Evolutionary conservation across 2,888 invertebrate species (phyloP).

Genomic region (Scaptomyza parva): DNA sequence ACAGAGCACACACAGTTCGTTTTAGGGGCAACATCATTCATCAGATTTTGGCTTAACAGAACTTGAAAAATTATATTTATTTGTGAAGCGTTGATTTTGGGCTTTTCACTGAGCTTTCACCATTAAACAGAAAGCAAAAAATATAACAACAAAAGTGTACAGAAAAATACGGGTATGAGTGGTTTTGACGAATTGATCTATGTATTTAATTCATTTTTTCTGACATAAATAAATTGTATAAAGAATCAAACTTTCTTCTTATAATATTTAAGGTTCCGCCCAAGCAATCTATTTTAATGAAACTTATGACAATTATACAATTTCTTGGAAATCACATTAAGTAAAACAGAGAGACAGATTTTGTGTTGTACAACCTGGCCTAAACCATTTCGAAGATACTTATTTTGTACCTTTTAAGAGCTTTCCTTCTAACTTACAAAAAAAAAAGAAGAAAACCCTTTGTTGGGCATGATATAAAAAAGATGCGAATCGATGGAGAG

Average conservation of each 20-base stretch:
- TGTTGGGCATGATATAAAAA: conserved; percentile 1
- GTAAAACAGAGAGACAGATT: not conserved
- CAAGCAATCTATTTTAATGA: not conserved
- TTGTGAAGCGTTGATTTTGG: conserved; percentile 57
- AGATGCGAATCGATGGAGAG: not conserved
- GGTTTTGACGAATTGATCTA: not conserved
- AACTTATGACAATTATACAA: not conserved
- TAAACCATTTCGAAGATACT: conserved; percentile 12
- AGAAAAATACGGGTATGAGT: not conserved
- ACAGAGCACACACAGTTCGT: conserved; percentile 17
- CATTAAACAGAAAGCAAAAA: conserved; percentile 26
- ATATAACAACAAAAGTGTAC: not conserved
- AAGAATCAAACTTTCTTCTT: too few relatives aligned
- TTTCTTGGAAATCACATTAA: not conserved
- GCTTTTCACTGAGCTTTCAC: conserved; percentile 31
- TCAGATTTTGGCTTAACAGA: conserved; percentile 36
- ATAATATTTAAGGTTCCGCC: not conserved
- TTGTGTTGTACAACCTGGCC: not conserved
- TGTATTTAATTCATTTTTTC: too few relatives aligned
- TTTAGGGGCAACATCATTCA: conserved; percentile 43
- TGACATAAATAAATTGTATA: too few relatives aligned
- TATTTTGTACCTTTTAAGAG: conserved; percentile 8
- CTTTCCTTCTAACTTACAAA: not conserved
- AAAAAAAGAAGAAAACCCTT: not conserved
- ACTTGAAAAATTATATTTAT: conserved; percentile 65